Percentiles rank a stretch among this genome's conserved stretches.
phyloP scores from a whole-genome alignment of 2,797 vertebrate species.

The Euthynnus affinis region DNA sequence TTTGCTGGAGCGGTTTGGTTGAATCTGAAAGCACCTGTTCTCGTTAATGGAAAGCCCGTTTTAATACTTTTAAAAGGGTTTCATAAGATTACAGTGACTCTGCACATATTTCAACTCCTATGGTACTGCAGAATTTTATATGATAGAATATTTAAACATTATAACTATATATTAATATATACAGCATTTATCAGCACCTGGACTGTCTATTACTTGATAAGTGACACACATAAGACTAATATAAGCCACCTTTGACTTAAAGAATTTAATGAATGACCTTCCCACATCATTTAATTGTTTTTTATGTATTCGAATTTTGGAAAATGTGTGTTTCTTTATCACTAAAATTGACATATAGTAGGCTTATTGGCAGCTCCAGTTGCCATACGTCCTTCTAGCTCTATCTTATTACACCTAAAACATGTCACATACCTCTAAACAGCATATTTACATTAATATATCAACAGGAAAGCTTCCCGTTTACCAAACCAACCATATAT shows the following conservation, averaged over 20 bases:
- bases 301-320: background rate
- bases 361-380: background rate
- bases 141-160: background rate
- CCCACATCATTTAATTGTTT: background rate
- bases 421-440: background rate
- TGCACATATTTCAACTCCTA: background rate
- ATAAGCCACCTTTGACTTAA: background rate
- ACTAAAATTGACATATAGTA: background rate
- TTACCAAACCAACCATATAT: background rate
- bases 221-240: background rate
- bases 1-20: conserved; percentile 9
- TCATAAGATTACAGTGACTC: background rate
- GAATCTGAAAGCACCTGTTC: conserved; percentile 61
- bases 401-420: background rate
- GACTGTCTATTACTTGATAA: background rate
- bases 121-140: background rate
- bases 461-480: background rate
- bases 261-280: background rate
- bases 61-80: background rate
- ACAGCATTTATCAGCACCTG: too few relatives aligned
- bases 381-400: background rate
- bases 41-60: background rate
- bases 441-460: background rate
- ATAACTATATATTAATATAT: too few relatives aligned
- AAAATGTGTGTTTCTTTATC: background rate